Base-by-base conservation (phyloP, 2,888 invertebrate genomes). In the Archips xylosteana region DNA sequence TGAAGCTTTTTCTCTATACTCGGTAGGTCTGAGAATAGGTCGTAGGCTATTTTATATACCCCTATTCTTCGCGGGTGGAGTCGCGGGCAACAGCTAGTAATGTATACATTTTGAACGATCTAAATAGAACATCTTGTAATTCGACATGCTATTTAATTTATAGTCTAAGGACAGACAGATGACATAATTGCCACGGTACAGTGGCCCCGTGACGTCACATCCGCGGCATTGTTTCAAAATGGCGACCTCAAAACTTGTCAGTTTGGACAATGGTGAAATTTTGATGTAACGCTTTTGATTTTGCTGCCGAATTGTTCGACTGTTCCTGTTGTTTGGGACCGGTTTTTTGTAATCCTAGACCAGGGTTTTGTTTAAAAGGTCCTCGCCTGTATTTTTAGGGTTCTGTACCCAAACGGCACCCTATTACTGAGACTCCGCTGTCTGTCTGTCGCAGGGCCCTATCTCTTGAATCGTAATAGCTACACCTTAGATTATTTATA, bases 171-270 rank as follows among this genome's bases (percentile, higher is more conserved):
- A 57, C 57, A 32, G 54, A 23, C 63, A 60, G 69, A 64, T 69
- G 74, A 65, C 74, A 74, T 70, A 70, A 80, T 81, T 80, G 78
- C 78, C 76, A 71, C 78, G 78, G 78, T 79, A 77, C 76, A 77
- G 76, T 75, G 78, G 78, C 78, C 76, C 76, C 74, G 70, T 87
- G 84, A 86, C 87, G 86, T 86, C 85, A 92, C 92, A 92, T 87
- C 76, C 79, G 51, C 75, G 75, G 32, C 42, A 69, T 73, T 73
- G 68, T 68, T 73, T 73, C 39, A 69, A 85, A 83, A 93, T 91
- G 91, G 91, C 90, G 80, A 87, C 83, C 81, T 84, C 84, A 85
- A 57, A 63, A 64, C 32, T 3, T 59, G 72, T 62, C 62, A 73
- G 34, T 45, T 81, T 82, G 82, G 82, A 82, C 70, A 75, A 83